Conservation (phyloP, 2,797 vertebrate species). For the Lutjanus campechanus region DNA sequence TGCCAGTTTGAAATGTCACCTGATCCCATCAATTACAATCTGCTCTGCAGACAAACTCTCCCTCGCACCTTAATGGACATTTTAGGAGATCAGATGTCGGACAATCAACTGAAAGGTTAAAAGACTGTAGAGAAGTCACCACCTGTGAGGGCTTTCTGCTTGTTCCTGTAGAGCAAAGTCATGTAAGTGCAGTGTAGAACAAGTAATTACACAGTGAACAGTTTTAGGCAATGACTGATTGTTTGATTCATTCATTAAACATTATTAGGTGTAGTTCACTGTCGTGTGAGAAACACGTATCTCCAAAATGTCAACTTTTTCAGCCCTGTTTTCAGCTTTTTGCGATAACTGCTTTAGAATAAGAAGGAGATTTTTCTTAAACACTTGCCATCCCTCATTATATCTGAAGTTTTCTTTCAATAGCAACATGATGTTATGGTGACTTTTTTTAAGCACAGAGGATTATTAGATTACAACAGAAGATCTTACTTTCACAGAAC, state of each 20-base stretch:
- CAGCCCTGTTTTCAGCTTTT: neutral
- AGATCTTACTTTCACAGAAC: no score
- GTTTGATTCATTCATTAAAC: neutral
- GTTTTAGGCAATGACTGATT: neutral
- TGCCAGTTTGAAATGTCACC: constrained; percentile 72
- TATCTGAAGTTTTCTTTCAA: neutral
- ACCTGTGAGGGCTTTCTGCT: constrained; percentile 9
- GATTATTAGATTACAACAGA: no score
- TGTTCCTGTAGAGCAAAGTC: neutral
- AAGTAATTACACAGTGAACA: neutral
- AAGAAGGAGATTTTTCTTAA: neutral
- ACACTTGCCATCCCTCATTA: neutral
- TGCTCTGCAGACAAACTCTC: constrained; percentile 68
- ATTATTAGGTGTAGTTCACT: no score
- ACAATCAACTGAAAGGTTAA: constrained; percentile 60
- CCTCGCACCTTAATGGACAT: constrained; percentile 62
- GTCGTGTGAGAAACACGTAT: neutral
- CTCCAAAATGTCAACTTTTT: neutral
- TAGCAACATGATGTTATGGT: neutral
- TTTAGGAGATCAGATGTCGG: constrained; percentile 74
- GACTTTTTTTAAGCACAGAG: neutral
- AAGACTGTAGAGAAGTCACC: constrained; percentile 57
- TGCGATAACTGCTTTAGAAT: neutral
- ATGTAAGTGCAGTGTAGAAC: constrained; percentile 1
- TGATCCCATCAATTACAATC: constrained; percentile 76